These are phyloP conservation scores for Psilanteris sp. DNA, from an alignment of 1,140 invertebrate species.

Conservation along the genomic window DNA sequence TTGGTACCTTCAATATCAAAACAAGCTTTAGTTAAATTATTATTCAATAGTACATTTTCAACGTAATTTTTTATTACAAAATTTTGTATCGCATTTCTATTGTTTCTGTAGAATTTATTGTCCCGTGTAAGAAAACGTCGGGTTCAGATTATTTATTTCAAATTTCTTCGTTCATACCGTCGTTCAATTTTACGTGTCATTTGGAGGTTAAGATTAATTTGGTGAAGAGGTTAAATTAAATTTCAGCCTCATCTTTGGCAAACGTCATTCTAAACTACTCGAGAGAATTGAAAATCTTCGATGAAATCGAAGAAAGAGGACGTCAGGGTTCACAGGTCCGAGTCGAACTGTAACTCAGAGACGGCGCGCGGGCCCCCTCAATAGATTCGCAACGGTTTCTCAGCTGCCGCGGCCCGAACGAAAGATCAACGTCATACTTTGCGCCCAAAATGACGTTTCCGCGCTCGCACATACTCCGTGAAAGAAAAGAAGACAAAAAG, in stretches of 20 bases:
- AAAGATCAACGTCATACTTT: conserved; percentile 63
- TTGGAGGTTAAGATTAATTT: too few relatives aligned
- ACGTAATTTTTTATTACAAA: too few relatives aligned
- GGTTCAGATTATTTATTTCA: too few relatives aligned
- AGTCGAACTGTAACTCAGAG: conserved; percentile 48
- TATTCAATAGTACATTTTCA: too few relatives aligned
- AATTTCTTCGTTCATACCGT: too few relatives aligned
- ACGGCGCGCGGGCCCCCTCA: conserved; percentile 41
- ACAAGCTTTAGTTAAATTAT: too few relatives aligned
- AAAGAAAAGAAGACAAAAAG: conserved; percentile 23
- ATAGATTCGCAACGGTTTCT: conserved; percentile 63
- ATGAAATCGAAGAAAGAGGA: conserved; percentile 40
- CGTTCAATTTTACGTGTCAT: too few relatives aligned
- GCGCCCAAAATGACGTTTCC: conserved; percentile 54
- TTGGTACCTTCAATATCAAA: too few relatives aligned
- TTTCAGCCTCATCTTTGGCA: conserved; percentile 3
- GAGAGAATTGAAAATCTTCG: conserved; percentile 28
- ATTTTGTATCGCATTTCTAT: too few relatives aligned
- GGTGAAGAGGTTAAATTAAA: too few relatives aligned
- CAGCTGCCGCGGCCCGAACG: conserved; percentile 54
- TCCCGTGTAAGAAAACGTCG: too few relatives aligned
- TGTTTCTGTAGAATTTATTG: too few relatives aligned
- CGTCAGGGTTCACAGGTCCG: conserved; percentile 29
- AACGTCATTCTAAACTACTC: conserved; percentile 4
- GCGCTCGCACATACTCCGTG: conserved; percentile 45